Conservation (phyloP, 2,888 invertebrate species). For the Morpho deidamia region DNA sequence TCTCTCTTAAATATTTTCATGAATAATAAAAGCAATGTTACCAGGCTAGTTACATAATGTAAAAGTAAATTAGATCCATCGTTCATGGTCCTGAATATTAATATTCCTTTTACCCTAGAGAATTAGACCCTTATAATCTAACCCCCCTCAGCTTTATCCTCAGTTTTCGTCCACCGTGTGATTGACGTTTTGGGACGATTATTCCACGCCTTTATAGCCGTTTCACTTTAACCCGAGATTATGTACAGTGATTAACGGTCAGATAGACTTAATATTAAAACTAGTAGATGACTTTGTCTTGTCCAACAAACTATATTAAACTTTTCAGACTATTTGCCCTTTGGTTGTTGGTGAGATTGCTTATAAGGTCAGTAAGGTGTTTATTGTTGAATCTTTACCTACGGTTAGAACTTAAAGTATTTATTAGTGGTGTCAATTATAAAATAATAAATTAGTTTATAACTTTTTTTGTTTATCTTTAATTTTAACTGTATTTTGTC, state of each 20-base stretch:
- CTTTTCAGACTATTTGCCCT: no score
- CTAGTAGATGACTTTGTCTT: not conserved
- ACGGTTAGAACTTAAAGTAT: no score
- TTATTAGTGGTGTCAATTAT: no score
- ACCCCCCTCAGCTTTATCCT: slow-evolving; percentile 67
- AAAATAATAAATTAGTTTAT: no score
- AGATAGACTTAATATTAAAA: slow-evolving; percentile 12
- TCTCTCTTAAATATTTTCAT: not conserved
- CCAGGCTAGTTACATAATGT: not conserved
- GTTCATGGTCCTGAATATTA: slow-evolving; percentile 58
- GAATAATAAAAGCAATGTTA: not conserved
- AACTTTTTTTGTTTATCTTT: no score
- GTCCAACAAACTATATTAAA: no score
- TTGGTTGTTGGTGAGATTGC: no score
- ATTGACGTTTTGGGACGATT: slow-evolving; percentile 64
- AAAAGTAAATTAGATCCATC: slow-evolving; percentile 43
- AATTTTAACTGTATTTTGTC: no score
- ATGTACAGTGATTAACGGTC: slow-evolving; percentile 15
- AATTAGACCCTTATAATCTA: slow-evolving; percentile 73
- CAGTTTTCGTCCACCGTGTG: slow-evolving; percentile 51
- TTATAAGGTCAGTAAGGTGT: no score
- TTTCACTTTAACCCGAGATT: slow-evolving; percentile 21
- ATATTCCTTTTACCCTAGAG: slow-evolving; percentile 59
- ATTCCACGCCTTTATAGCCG: slow-evolving; percentile 30
- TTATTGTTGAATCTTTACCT: no score